These are phyloP conservation scores for Pammene fasciana DNA, from an alignment of 2,888 invertebrate species.

Conservation along the genomic window DNA sequence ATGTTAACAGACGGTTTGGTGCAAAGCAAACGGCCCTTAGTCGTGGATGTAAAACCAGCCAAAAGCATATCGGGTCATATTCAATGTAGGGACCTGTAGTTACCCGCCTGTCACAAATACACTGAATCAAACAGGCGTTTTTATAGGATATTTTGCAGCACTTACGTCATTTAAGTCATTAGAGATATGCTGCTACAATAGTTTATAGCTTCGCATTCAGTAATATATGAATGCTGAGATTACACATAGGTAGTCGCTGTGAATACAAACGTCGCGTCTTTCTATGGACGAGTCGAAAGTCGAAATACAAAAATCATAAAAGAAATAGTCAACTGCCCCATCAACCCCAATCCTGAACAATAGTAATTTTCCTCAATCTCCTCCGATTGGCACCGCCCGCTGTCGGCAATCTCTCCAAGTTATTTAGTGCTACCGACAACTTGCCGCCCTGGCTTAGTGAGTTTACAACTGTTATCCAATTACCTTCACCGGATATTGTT, in stretches of 20 bases:
- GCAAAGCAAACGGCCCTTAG: no score
- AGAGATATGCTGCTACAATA: no score
- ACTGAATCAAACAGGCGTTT: no score
- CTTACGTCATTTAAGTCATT: no score
- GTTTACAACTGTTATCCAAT: slow-evolving; percentile 41
- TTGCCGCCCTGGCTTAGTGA: slow-evolving; percentile 31
- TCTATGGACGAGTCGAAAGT: not conserved
- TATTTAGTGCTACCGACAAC: slow-evolving; percentile 25
- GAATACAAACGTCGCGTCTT: not conserved
- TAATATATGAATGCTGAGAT: no score
- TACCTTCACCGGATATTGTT: slow-evolving; percentile 34
- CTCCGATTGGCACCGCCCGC: slow-evolving; percentile 11
- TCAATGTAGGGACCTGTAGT: no score
- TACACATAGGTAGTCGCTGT: not conserved
- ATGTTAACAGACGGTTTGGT: no score
- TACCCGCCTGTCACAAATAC: no score
- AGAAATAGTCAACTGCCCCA: not conserved
- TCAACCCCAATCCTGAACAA: slow-evolving; percentile 19
- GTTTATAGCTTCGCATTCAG: no score
- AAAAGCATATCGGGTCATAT: no score
- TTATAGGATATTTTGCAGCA: no score
- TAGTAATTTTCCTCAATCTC: slow-evolving; percentile 12
- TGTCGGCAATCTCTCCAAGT: slow-evolving; percentile 24
- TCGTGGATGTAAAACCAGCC: no score
- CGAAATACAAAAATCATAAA: not conserved